Evolutionary conservation across 1,140 invertebrate genomes (phyloP).

Genomic region (Trichomalopsis sarcophagae): DNA sequence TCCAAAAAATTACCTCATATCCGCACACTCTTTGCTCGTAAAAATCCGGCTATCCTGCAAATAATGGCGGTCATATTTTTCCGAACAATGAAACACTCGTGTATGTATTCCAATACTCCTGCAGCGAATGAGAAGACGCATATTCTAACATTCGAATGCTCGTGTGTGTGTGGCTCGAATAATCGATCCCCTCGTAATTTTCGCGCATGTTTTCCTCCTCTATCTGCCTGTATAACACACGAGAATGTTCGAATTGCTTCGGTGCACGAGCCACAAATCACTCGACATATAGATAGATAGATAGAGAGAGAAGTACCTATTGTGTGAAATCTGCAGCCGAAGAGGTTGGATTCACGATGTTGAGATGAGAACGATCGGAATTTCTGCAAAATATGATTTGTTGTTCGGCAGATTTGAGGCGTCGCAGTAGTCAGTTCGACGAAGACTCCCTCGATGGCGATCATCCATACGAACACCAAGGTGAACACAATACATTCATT

Average conservation of each 20-base stretch:
- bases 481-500: conserved; percentile 59
- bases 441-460: conserved; percentile 73
- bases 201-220: not conserved
- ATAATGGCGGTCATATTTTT: too few relatives aligned
- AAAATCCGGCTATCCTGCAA: too few relatives aligned
- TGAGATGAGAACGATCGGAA: conserved; percentile 15
- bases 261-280: not conserved
- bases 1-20: not conserved
- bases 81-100: too few relatives aligned
- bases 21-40: not conserved
- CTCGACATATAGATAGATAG: not conserved
- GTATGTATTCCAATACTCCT: not conserved
- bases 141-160: not conserved
- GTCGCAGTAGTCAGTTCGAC: conserved; percentile 72
- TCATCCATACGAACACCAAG: conserved; percentile 71
- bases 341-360: not conserved
- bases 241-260: not conserved
- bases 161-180: not conserved
- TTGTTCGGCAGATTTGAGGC: conserved; percentile 73
- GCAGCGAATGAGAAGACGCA: not conserved
- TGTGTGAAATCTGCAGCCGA: not conserved
- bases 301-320: too few relatives aligned
- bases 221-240: not conserved
- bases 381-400: conserved; percentile 49
- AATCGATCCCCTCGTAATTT: not conserved